Conservation (phyloP, 2,113 vertebrate genomes). For the Mastomys natalensis region DNA sequence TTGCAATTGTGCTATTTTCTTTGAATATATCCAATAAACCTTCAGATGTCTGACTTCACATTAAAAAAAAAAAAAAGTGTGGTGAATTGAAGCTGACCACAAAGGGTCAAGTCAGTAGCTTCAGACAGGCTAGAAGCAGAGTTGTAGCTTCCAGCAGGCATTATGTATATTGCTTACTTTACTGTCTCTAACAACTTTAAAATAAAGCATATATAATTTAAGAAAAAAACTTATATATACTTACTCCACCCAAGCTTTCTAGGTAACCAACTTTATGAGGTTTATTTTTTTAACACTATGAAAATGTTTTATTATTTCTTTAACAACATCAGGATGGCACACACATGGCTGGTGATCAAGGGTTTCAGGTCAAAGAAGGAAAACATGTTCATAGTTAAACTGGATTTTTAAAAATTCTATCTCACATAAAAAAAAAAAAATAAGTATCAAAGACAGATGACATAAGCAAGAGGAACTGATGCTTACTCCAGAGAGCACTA, state of each 20-base stretch:
- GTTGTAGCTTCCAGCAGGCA: conserved; percentile 2
- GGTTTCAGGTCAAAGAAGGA: conserved; percentile 34
- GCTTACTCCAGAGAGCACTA: too few species aligned
- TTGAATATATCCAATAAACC: conserved; percentile 14
- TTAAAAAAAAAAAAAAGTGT: too few species aligned
- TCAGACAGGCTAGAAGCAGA: background rate
- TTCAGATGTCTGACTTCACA: background rate
- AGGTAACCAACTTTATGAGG: background rate
- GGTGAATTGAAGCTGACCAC: background rate
- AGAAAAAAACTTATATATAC: background rate
- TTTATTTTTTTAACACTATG: background rate
- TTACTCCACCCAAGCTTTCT: background rate
- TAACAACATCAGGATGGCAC: conserved; percentile 37
- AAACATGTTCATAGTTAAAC: conserved; percentile 13
- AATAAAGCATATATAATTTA: background rate
- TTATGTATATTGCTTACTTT: background rate
- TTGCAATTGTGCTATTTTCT: conserved; percentile 21
- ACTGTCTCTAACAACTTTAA: background rate
- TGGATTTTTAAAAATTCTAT: background rate
- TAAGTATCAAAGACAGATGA: background rate
- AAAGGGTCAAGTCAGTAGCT: background rate
- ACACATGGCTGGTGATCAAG: conserved; percentile 75
- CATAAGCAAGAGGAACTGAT: background rate
- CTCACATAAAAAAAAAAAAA: background rate
- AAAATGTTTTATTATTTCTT: conserved; percentile 48